Evolutionary conservation across 1,140 invertebrate genomes (phyloP), one percentile per base, ranked within the genome.

Genomic region (Mylabris phalerata): DNA sequence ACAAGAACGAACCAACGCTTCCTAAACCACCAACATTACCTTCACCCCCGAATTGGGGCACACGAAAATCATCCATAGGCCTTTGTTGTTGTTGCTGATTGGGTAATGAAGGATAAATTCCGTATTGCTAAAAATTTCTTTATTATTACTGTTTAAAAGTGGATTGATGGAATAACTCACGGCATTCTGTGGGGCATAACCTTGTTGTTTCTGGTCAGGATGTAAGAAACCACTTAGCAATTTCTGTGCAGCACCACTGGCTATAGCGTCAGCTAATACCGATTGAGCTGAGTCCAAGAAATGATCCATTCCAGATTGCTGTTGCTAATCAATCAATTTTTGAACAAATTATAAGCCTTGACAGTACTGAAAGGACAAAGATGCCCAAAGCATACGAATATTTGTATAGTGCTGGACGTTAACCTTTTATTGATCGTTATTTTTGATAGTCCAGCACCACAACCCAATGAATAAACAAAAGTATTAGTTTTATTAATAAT

Each of bases 11-110:
- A 45, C 58, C 58, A 25, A 60, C 45, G 41, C 67, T 68, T 27
- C 70, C 70, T 9, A 72, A 58, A 19, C 69, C 68, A 45, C 71
- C 71, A 25, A 71, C 55, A 9, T 67, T 68, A 40, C 65, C 66
- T 39, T 66, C 64, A 10, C 70, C 70, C 10, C 69, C 69, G 19
- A 65, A 50, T 39, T 71, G 66, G 26, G 61, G 67, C 44, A 52
- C 26, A 41, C 27, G 11, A 58, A 52, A 60, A 60, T 39, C 43
- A 11, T 41, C 11, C 26, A 41, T 40, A 44, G 60, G 60, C 11
- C 62, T 59, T 41, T 40, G 60, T 48, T 67, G 63, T 19, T 62
- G 62, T 27, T 66, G 55, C 26, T 63, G 66, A 27, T 60, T 60
- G 5, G 61, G 64, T 39, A 58, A 57, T 39, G 63, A 61, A 38